phyloP scores from a whole-genome alignment of 2,797 vertebrate species.

The Aeoliscus strigatus region DNA sequence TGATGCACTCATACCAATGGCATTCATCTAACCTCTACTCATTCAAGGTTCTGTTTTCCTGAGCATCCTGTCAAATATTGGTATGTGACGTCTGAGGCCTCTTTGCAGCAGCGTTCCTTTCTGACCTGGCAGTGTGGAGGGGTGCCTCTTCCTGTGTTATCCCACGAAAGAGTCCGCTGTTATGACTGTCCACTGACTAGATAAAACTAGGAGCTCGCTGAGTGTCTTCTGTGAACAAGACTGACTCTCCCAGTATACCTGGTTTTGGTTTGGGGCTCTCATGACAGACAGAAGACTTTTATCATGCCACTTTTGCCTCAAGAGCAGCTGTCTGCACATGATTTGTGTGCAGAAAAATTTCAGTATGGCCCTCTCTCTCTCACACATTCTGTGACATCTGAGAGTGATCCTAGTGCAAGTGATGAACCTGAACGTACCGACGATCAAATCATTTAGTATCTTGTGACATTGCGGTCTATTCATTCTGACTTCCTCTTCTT shows the following conservation, averaged over 20 bases:
- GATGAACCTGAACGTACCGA: background rate
- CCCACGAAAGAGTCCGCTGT: constrained; percentile 70
- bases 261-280: background rate
- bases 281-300: constrained; percentile 14
- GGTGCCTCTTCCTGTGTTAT: constrained; percentile 43
- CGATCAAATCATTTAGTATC: constrained; percentile 7
- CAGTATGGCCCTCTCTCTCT: background rate
- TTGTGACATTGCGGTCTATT: constrained; percentile 2
- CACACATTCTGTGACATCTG: constrained; percentile 14
- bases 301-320: background rate
- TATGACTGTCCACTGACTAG: too few relatives aligned
- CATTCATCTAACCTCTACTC: constrained; percentile 40
- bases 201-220: constrained; percentile 29
- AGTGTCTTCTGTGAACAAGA: background rate
- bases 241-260: background rate
- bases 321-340: constrained; percentile 16
- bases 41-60: constrained; percentile 33
- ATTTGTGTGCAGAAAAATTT: constrained; percentile 9
- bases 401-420: constrained; percentile 12
- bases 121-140: constrained; percentile 35
- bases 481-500: constrained; percentile 21
- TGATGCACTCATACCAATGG: constrained; percentile 42
- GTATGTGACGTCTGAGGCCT: constrained; percentile 44
- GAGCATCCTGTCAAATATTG: constrained; percentile 53
- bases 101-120: constrained; percentile 37